Evolutionary conservation across 2,113 vertebrate species (phyloP), one percentile per base, ranked within the genome.

Genomic region (Pygoscelis adeliae): DNA sequence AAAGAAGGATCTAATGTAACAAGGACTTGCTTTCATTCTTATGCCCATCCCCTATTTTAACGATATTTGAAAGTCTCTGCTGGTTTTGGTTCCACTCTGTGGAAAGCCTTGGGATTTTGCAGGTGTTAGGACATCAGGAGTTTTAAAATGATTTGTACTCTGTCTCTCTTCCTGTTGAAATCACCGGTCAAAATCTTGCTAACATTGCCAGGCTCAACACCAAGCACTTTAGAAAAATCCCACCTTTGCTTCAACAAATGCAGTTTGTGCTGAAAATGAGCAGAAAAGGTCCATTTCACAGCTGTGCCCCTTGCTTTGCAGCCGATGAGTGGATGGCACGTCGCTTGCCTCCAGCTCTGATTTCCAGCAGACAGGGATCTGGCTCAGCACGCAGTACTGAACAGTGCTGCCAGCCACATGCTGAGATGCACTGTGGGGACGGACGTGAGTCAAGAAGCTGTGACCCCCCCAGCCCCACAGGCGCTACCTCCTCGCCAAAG

Each of bases 321-420:
- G 81, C 42, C 1, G 7, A 14, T 3, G 38, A 49, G 55, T 0
- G 29, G 65, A 15, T 38, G 85, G 42, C 56, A 14, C 0, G 1
- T 23, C 3, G 5, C 63, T 77, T 1, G 3, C 70, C 44, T 40
- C 42, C 59, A 11, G 21, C 19, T 11, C 65, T 10, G 15, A 17
- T 56, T 59, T 56, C 29, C 66, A 47, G 65, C 71, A 40, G 66
- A 13, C 1, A 0, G 50, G 40, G 40, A 56, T 50, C 65, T 30
- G 73, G 69, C 82, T 74, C 3, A 0, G 34, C 10, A 1, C 5
- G 2, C 1, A 0, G 58, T 44, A 34, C 36, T 0, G 0, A 59
- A 16, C 0, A 1, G 16, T 61, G 67, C 40, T 11, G 13, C 44
- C 0, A 0, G 53, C 72, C 50, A 40, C 5, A 0, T 47, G 71